Conservation (phyloP, 1,140 invertebrate genomes). For the Drosophila paulistorum region DNA sequence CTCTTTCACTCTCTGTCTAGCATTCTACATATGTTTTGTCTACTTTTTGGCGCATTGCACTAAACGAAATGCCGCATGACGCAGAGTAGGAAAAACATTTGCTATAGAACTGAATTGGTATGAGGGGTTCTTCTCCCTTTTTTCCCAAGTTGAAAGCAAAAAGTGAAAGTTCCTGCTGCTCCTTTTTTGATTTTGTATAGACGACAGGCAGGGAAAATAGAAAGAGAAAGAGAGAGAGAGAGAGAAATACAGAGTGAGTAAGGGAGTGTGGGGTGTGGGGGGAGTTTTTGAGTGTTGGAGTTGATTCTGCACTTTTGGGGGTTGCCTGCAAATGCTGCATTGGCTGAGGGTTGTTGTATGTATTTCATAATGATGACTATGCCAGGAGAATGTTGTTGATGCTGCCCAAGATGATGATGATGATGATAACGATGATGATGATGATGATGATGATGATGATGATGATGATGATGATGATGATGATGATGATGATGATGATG, state of each 20-base stretch:
- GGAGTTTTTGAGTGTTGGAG: conserved; percentile 30
- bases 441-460: conserved; percentile 18
- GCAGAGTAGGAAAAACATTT: conserved; percentile 23
- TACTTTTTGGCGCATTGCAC: conserved; percentile 79
- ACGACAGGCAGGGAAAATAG: neutral
- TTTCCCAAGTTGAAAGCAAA: conserved; percentile 51
- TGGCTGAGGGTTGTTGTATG: conserved; percentile 66
- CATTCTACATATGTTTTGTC: conserved; percentile 54
- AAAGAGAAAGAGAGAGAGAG: neutral
- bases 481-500: conserved; percentile 17
- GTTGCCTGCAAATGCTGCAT: conserved; percentile 53
- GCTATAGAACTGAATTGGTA: neutral
- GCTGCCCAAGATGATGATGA: conserved; percentile 47
- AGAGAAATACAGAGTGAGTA: neutral
- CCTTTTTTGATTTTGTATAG: conserved; percentile 47
- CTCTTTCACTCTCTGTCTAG: conserved; percentile 22
- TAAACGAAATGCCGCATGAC: conserved; percentile 75
- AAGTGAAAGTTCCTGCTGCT: conserved; percentile 77
- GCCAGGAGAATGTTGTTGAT: conserved; percentile 58
- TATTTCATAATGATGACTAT: conserved; percentile 75
- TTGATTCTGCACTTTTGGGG: conserved; percentile 62
- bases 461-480: neutral
- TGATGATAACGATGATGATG: conserved; percentile 21
- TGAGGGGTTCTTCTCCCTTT: neutral
- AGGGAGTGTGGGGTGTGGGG: conserved; percentile 17